Conservation (phyloP, 2,797 vertebrate species). For the Pteropus rufus region DNA sequence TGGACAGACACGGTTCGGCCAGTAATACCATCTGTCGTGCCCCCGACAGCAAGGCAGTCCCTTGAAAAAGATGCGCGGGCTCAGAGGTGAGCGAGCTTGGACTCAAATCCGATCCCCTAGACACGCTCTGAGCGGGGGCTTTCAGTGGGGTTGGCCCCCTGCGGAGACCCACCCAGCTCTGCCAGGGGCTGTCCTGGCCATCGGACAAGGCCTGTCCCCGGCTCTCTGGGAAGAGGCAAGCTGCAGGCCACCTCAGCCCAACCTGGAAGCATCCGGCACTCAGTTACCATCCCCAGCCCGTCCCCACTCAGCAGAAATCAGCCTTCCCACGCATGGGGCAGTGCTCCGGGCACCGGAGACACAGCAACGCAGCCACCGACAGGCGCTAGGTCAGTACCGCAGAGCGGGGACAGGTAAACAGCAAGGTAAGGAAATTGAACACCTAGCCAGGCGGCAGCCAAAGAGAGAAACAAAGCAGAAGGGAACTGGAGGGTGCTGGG, state of each 20-base stretch:
- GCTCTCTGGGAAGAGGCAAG: not conserved
- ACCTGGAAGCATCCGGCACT: too few species aligned
- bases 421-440: not conserved
- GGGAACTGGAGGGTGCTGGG: not conserved
- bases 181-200: not conserved
- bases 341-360: too few species aligned
- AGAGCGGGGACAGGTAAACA: not conserved
- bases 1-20: not conserved
- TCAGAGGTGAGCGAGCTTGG: not conserved
- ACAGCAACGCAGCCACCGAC: not conserved
- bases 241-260: not conserved
- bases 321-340: not conserved
- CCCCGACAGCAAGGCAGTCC: not conserved
- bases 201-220: not conserved
- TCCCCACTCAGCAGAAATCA: not conserved
- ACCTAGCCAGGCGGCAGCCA: too few species aligned
- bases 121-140: not conserved
- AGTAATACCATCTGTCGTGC: not conserved
- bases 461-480: not conserved
- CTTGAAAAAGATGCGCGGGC: not conserved
- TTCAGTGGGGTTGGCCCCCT: not conserved
- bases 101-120: not conserved
- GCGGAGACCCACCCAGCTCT: not conserved
- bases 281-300: too few species aligned
- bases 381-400: not conserved